Percentiles rank a stretch among this genome's conserved stretches.
Conservation (phyloP, 2,888 invertebrate species). For the Leucophenga montana region DNA sequence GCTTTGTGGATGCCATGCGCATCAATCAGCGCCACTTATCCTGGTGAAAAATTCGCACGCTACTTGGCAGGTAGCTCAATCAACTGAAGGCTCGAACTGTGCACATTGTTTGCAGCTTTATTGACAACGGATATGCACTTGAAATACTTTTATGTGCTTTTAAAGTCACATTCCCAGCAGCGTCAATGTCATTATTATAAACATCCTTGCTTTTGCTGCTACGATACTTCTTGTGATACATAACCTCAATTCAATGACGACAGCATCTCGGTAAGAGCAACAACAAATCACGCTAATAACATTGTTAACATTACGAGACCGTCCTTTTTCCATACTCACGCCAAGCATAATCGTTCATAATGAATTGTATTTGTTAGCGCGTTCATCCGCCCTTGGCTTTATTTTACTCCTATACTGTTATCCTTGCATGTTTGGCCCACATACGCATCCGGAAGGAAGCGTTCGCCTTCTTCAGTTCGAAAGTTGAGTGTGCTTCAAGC, state of each 20-base stretch:
- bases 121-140: conserved; percentile 58
- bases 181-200: conserved; percentile 38
- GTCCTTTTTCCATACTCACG: background rate
- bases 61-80: background rate
- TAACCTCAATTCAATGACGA: background rate
- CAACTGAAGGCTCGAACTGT: no score
- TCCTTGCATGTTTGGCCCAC: conserved; percentile 64
- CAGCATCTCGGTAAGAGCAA: conserved; percentile 19
- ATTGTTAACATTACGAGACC: conserved; percentile 27
- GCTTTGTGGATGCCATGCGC: background rate
- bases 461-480: conserved; percentile 43
- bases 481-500: background rate
- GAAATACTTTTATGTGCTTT: conserved; percentile 55
- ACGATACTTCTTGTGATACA: background rate
- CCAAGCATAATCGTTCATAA: conserved; percentile 22
- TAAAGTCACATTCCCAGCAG: conserved; percentile 60
- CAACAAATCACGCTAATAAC: conserved; percentile 63
- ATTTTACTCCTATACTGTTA: background rate
- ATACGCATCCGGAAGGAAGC: conserved; percentile 58
- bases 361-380: conserved; percentile 13
- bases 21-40: conserved; percentile 25
- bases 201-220: conserved; percentile 39
- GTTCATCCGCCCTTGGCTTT: background rate
- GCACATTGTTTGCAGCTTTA: conserved; percentile 39
- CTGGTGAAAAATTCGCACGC: conserved; percentile 41